Conservation (phyloP, 1,140 invertebrate genomes). For the Solenopsis fugax region DNA sequence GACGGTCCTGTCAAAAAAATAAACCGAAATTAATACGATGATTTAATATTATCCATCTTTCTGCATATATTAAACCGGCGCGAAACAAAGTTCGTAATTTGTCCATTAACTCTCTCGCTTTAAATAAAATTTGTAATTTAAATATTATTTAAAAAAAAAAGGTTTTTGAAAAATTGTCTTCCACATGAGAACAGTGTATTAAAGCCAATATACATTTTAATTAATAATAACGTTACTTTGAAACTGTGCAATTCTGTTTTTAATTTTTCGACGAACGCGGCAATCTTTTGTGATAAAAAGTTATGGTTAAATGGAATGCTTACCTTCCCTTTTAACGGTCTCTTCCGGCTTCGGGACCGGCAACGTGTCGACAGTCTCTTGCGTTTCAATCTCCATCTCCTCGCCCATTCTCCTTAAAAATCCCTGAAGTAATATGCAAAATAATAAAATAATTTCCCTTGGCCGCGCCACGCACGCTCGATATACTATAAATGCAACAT, state of each 20-base stretch:
- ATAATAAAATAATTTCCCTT: constrained; percentile 5
- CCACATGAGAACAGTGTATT: not conserved
- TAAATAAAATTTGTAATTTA: not conserved
- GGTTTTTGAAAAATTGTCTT: not conserved
- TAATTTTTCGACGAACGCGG: not conserved
- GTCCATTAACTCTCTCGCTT: not conserved
- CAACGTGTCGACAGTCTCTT: constrained; percentile 82
- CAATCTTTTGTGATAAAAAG: not conserved
- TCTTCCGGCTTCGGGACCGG: constrained; percentile 83
- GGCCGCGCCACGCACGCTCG: not conserved
- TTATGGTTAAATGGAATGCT: constrained; percentile 76
- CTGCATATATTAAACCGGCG: not conserved
- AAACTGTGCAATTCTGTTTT: not conserved
- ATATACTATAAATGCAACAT: not conserved
- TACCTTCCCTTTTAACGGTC: constrained; percentile 87
- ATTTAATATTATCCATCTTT: not conserved
- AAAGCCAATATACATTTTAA: not conserved
- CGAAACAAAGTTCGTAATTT: not conserved
- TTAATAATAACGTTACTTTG: not conserved
- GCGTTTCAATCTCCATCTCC: constrained; percentile 84
- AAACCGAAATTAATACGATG: not conserved
- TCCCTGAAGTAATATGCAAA: constrained; percentile 81
- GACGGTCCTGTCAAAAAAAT: constrained; percentile 84
- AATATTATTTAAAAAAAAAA: not conserved
- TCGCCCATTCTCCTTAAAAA: constrained; percentile 88